A percentile compares a stretch with the other conserved stretches of the same genome.
phyloP scores from a whole-genome alignment of 2,888 invertebrate genomes.

The Ischnus inquisitorius region DNA sequence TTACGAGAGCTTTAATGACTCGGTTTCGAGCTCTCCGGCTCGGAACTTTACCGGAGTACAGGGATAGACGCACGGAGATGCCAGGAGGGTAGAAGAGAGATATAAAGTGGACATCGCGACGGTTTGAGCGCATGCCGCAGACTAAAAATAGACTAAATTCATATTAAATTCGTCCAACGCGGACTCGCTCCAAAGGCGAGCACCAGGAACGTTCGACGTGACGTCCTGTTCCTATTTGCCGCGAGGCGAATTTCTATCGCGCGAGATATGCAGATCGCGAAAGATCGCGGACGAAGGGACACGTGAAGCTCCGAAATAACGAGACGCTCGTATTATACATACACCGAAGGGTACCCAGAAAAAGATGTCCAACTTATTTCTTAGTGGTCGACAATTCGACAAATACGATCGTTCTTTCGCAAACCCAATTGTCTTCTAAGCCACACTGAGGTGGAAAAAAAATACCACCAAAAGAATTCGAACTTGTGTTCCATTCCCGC shows the following conservation, averaged over 20 bases:
- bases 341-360: not conserved
- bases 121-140: constrained; percentile 22
- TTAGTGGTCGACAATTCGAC: too few species aligned
- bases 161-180: constrained; percentile 41
- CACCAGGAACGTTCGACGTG: constrained; percentile 23
- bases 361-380: too few species aligned
- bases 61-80: constrained; percentile 34
- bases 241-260: constrained; percentile 11
- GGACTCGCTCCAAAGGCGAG: constrained; percentile 32
- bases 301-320: not conserved
- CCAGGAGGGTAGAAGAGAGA: constrained; percentile 30
- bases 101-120: constrained; percentile 51
- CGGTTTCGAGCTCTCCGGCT: constrained; percentile 50
- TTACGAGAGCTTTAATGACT: constrained; percentile 66
- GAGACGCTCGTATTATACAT: not conserved
- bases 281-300: not conserved
- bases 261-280: constrained; percentile 4
- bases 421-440: too few species aligned
- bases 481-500: too few species aligned
- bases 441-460: too few species aligned
- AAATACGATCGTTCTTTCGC: too few species aligned
- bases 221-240: constrained; percentile 48
- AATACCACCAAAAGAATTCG: too few species aligned
- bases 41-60: constrained; percentile 37
- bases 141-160: constrained; percentile 64